These are phyloP conservation scores for Grammomys surdaster DNA, from an alignment of 2,113 vertebrate species.

Conservation along the genomic window DNA sequence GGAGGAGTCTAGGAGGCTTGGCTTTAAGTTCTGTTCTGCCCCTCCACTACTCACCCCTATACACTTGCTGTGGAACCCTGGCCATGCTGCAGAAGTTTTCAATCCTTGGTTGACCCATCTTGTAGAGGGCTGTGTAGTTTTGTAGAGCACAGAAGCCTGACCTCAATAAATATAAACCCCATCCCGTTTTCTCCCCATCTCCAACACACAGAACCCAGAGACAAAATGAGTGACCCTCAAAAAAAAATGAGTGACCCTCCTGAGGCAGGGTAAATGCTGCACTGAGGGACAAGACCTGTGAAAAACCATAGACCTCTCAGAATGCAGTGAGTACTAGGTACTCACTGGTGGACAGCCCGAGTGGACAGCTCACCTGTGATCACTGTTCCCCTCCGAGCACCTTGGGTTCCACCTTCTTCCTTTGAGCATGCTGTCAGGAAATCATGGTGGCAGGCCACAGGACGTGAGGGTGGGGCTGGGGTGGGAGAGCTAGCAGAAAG, in stretches of 20 bases:
- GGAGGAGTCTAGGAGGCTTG: too few species aligned
- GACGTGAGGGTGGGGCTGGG: neutral
- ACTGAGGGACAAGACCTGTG: neutral
- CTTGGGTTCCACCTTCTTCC: neutral
- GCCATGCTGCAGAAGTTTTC: neutral
- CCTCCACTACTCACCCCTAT: neutral
- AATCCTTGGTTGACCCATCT: constrained; percentile 22
- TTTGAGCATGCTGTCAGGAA: neutral
- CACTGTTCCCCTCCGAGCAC: neutral
- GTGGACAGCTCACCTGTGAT: neutral
- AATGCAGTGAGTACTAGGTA: neutral
- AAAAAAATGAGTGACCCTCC: neutral
- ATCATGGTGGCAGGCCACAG: neutral
- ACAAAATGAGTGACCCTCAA: neutral
- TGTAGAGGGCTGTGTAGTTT: neutral
- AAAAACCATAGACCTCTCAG: neutral
- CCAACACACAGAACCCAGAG: neutral
- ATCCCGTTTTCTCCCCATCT: neutral
- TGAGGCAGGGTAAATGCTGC: neutral
- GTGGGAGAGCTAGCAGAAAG: neutral
- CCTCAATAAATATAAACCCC: neutral
- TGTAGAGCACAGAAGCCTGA: neutral
- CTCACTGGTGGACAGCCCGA: too few species aligned
- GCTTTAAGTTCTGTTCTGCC: neutral
- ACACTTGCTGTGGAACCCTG: neutral